These are phyloP conservation scores for Camponotus floridanus DNA, from an alignment of 1,140 invertebrate species.

Conservation along the genomic window DNA sequence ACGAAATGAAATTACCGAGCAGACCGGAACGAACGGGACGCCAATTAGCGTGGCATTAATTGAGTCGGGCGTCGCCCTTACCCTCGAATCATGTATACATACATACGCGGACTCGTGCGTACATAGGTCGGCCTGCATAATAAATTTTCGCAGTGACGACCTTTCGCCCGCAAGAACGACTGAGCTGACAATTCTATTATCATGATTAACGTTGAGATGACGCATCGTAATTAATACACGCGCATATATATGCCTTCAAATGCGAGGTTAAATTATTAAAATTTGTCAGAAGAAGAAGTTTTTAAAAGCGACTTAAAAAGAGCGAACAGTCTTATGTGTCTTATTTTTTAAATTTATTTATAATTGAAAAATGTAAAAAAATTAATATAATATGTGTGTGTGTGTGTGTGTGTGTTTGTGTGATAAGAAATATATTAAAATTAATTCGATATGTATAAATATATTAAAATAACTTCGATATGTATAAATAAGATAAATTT, in stretches of 20 bases:
- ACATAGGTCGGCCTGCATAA: constrained; percentile 67
- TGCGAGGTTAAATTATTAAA: not conserved
- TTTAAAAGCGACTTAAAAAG: not conserved
- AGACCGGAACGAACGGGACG: constrained; percentile 61
- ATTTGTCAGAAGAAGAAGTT: not conserved
- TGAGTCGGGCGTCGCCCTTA: constrained; percentile 67
- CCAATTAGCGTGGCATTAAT: constrained; percentile 77
- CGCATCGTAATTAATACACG: constrained; percentile 7
- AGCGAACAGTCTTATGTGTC: not conserved
- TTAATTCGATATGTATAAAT: too few relatives aligned
- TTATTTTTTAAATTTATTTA: not conserved
- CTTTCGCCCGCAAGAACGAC: constrained; percentile 65
- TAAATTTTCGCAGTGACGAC: constrained; percentile 73
- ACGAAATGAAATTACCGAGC: constrained; percentile 71
- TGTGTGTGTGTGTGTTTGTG: too few relatives aligned
- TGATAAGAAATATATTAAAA: too few relatives aligned
- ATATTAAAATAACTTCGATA: too few relatives aligned
- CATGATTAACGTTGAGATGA: constrained; percentile 63
- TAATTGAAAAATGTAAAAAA: not conserved
- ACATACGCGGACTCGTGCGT: constrained; percentile 39
- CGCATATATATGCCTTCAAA: not conserved
- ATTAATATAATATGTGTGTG: not conserved
- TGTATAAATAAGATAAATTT: too few relatives aligned
- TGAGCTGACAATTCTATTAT: constrained; percentile 70
- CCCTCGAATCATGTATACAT: constrained; percentile 61